Evolutionary conservation across 2,113 vertebrate genomes (phyloP).

Genomic region (Chinchilla lanigera): DNA sequence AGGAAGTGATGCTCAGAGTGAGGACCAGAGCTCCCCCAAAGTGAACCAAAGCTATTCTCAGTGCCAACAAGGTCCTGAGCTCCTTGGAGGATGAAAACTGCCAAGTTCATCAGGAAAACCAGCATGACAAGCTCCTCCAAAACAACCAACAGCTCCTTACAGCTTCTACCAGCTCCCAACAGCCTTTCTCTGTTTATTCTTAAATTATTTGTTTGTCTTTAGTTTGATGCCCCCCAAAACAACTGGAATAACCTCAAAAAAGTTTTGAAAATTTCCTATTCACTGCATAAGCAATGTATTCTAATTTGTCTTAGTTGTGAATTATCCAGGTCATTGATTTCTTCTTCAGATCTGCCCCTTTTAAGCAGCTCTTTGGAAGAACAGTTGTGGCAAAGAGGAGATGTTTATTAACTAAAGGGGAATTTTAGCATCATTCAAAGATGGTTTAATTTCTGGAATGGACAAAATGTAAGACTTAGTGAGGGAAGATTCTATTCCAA

Average conservation of each 20-base stretch:
- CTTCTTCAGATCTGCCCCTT: conserved; percentile 16
- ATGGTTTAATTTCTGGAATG: conserved; percentile 26
- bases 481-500: background rate
- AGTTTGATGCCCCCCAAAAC: background rate
- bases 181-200: background rate
- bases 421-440: background rate
- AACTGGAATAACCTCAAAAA: background rate
- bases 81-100: too few relatives aligned
- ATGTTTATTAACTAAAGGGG: background rate
- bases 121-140: too few relatives aligned
- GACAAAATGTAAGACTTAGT: conserved; percentile 11
- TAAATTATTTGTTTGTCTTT: background rate
- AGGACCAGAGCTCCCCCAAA: too few relatives aligned
- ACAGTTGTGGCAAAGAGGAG: background rate
- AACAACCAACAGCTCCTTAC: too few relatives aligned
- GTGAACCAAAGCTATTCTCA: too few relatives aligned
- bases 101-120: too few relatives aligned
- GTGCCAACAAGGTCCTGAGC: too few relatives aligned
- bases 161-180: too few relatives aligned
- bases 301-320: conserved; percentile 9
- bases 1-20: too few relatives aligned
- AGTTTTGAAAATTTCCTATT: background rate
- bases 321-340: background rate
- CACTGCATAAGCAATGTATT: background rate
- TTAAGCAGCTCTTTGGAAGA: conserved; percentile 6